Percentiles rank a stretch among this genome's conserved stretches.
Conservation (phyloP, 1,140 invertebrate genomes). For the Bombus confusus region DNA sequence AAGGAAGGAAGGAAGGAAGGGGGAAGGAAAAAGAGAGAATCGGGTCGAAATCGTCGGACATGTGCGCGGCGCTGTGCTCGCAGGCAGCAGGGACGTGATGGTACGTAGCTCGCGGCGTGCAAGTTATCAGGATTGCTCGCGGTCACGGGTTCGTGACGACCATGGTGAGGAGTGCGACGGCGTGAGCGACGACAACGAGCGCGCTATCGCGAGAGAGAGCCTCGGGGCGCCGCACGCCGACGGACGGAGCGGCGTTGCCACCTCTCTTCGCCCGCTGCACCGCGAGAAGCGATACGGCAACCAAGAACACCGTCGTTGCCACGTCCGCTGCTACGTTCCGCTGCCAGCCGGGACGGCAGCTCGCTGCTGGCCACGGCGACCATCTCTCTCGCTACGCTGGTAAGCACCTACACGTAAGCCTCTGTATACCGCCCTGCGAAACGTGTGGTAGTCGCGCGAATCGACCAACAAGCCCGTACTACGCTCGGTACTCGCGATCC, state of each 20-base stretch:
- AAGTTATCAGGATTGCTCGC: constrained; percentile 56
- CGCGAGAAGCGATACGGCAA: constrained; percentile 55
- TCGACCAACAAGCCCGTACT: constrained; percentile 10
- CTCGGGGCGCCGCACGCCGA: constrained; percentile 59
- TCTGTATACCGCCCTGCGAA: constrained; percentile 40
- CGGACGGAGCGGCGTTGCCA: constrained; percentile 64
- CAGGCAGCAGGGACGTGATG: constrained; percentile 57
- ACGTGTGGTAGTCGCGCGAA: constrained; percentile 45
- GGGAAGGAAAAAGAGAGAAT: constrained; percentile 2
- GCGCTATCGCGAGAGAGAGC: constrained; percentile 57
- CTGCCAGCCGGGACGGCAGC: constrained; percentile 56
- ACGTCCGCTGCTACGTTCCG: constrained; percentile 64
- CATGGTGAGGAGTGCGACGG: constrained; percentile 37
- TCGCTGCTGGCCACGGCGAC: constrained; percentile 54
- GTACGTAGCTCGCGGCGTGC: constrained; percentile 57
- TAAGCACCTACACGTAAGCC: constrained; percentile 47
- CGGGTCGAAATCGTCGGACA: constrained; percentile 55
- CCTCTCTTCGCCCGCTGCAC: constrained; percentile 55
- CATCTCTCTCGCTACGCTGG: constrained; percentile 47
- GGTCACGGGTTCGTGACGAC: constrained; percentile 50
- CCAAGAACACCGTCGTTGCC: constrained; percentile 58
- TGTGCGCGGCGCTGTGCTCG: constrained; percentile 51
- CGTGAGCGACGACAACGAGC: constrained; percentile 59
- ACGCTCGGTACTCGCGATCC: constrained; percentile 19
- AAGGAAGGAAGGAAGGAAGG: not conserved